A percentile compares a stretch with the other conserved stretches of the same genome.
phyloP scores from a whole-genome alignment of 2,797 vertebrate species.

The Eulemur mongoz region DNA sequence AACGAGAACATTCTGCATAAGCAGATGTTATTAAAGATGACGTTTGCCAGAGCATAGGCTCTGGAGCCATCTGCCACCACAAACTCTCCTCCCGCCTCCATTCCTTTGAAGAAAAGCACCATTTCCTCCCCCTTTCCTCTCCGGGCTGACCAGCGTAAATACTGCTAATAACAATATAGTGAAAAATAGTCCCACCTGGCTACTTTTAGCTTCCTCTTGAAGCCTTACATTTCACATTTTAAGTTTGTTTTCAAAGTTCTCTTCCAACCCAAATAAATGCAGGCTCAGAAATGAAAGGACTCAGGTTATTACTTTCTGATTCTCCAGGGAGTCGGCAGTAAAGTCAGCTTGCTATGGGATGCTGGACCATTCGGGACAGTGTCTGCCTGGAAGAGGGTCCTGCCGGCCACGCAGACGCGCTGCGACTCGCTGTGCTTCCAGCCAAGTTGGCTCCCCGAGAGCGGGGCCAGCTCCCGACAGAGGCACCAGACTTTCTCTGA shows the following conservation, averaged over 20 bases:
- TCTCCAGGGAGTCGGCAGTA: not conserved
- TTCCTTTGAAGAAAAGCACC: not conserved
- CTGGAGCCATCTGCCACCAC: rapidly evolving
- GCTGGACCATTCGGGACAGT: not conserved
- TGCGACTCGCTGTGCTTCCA: not conserved
- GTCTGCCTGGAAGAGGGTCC: not conserved
- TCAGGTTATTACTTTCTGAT: not conserved
- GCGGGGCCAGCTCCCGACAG: not conserved
- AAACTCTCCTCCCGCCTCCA: not conserved
- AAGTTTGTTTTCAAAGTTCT: slow-evolving; percentile 43
- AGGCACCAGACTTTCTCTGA: rapidly evolving
- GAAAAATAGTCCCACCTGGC: too few relatives aligned
- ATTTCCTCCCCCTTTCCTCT: not conserved
- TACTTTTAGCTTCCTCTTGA: slow-evolving; percentile 29
- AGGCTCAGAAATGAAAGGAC: not conserved
- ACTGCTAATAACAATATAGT: rapidly evolving
- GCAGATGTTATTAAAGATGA: not conserved
- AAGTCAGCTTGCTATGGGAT: not conserved
- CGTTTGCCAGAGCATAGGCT: not conserved
- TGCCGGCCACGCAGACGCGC: not conserved
- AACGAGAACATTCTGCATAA: not conserved
- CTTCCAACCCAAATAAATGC: slow-evolving; percentile 49
- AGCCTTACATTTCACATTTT: slow-evolving; percentile 14
- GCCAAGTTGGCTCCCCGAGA: not conserved
- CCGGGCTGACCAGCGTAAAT: rapidly evolving